phyloP scores from a whole-genome alignment of 1,140 invertebrate genomes.

The Drosophila saltans region DNA sequence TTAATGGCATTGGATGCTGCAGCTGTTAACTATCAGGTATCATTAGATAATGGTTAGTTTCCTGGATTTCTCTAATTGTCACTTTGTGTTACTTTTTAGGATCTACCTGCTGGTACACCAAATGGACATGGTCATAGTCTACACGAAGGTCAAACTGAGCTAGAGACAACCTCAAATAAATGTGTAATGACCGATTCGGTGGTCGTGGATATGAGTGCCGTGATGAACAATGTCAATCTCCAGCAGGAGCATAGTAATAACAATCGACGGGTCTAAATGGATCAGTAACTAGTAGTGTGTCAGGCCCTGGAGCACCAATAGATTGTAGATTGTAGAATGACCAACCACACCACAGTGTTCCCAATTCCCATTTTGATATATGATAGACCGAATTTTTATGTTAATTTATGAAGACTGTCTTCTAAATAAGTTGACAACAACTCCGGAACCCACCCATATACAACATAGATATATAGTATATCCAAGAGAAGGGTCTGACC shows the following conservation, averaged over 20 bases:
- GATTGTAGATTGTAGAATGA: constrained; percentile 40
- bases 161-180: constrained; percentile 58
- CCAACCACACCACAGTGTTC: constrained; percentile 58
- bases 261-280: constrained; percentile 58
- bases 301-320: constrained; percentile 26
- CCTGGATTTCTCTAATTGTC: neutral
- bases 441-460: constrained; percentile 37
- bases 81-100: constrained; percentile 36
- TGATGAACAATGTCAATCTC: constrained; percentile 76
- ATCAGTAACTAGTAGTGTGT: constrained; percentile 16
- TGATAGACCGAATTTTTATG: constrained; percentile 5
- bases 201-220: constrained; percentile 77
- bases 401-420: constrained; percentile 39
- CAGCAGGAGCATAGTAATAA: constrained; percentile 73
- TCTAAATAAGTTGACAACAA: constrained; percentile 25
- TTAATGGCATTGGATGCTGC: constrained; percentile 89
- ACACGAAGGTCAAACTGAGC: constrained; percentile 75
- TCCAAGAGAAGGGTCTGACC: constrained; percentile 39
- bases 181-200: constrained; percentile 71
- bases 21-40: constrained; percentile 85
- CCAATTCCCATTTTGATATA: constrained; percentile 30
- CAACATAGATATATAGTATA: constrained; percentile 4
- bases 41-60: neutral
- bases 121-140: constrained; percentile 67
- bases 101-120: constrained; percentile 70